These are phyloP conservation scores for Pteronotus mesoamericanus DNA, from an alignment of 2,797 vertebrate genomes.

Conservation along the genomic window DNA sequence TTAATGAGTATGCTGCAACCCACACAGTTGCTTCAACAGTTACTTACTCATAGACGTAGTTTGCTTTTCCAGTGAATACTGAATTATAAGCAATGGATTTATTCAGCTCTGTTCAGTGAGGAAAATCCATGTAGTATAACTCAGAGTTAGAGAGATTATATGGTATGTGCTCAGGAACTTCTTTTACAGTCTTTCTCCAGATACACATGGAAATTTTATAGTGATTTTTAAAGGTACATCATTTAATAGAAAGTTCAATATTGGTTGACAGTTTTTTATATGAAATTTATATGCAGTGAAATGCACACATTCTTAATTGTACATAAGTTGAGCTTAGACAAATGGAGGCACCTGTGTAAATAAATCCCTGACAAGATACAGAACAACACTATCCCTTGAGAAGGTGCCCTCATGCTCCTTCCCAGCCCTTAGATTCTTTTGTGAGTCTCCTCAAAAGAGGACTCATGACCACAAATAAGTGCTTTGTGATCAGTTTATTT, in stretches of 20 bases:
- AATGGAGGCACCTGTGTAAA: neutral
- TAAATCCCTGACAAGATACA: neutral
- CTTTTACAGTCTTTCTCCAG: neutral
- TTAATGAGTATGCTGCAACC: neutral
- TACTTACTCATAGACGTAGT: neutral
- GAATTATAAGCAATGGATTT: neutral
- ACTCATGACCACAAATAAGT: neutral
- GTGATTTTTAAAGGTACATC: conserved; percentile 15
- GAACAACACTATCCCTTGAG: neutral
- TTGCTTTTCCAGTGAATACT: neutral
- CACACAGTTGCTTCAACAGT: neutral
- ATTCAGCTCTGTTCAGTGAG: neutral
- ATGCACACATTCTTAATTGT: neutral
- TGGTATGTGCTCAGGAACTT: neutral
- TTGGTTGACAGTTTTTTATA: neutral
- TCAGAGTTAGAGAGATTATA: neutral
- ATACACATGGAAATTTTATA: neutral
- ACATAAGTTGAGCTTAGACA: neutral
- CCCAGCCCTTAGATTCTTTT: neutral
- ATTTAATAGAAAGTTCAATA: neutral
- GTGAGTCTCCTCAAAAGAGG: neutral
- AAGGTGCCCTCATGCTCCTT: neutral
- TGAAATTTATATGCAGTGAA: neutral
- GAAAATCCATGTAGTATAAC: neutral
- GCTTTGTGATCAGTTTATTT: neutral